Evolutionary conservation across 2,113 vertebrate species (phyloP).

Genomic region (Oceanodroma tethys): DNA sequence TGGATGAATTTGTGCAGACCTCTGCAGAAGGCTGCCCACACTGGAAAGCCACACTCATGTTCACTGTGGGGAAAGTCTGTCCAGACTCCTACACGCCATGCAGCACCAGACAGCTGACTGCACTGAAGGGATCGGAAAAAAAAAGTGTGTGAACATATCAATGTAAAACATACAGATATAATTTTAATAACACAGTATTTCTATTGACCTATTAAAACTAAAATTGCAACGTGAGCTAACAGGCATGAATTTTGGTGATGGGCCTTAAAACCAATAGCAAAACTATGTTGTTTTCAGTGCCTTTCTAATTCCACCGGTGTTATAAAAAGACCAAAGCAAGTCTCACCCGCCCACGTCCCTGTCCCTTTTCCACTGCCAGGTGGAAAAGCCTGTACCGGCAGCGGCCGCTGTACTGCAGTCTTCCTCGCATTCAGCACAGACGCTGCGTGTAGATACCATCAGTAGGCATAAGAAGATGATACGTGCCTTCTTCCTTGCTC

Average conservation of each 20-base stretch:
- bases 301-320: not conserved
- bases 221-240: not conserved
- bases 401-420: rapidly evolving
- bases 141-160: not conserved
- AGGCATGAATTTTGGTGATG: not conserved
- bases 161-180: not conserved
- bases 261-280: not conserved
- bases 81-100: not conserved
- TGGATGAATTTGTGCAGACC: not conserved
- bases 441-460: rapidly evolving
- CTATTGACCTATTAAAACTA: not conserved
- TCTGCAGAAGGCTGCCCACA: not conserved
- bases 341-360: not conserved
- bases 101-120: not conserved
- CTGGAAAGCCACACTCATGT: not conserved
- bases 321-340: not conserved
- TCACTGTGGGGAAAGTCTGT: not conserved
- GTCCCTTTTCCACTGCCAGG: not conserved
- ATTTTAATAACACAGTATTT: not conserved
- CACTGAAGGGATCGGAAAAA: not conserved
- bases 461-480: not conserved
- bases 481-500: not conserved
- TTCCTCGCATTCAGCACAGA: not conserved
- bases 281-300: not conserved
- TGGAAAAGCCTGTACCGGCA: not conserved